Percentiles rank a stretch among this genome's conserved stretches.
Conservation (phyloP, 2,797 vertebrate species). For the Rhadinocentrus ornatus region DNA sequence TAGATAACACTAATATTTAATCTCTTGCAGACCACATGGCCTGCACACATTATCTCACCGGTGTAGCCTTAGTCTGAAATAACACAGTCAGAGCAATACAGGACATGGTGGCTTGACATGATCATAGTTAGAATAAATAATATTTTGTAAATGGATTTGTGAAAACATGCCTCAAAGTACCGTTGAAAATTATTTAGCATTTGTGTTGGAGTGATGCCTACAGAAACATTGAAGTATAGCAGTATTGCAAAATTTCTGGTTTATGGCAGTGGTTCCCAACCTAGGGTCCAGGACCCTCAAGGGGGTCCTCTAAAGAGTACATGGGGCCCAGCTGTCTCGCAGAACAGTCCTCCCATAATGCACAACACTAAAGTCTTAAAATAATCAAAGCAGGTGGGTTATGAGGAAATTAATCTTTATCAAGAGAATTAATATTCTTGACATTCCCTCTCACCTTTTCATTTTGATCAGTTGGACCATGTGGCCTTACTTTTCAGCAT, state of each 20-base stretch:
- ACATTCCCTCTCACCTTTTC: neutral
- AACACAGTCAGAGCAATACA: constrained; percentile 52
- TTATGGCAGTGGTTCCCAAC: too few species aligned
- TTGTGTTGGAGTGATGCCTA: constrained; percentile 6
- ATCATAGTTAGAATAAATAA: constrained; percentile 35
- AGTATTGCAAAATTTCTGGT: neutral
- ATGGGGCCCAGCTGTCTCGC: neutral
- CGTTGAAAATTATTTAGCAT: neutral
- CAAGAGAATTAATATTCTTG: neutral
- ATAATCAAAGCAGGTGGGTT: neutral
- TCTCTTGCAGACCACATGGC: constrained; percentile 68
- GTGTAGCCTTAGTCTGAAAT: constrained; percentile 49
- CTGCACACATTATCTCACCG: constrained; percentile 58
- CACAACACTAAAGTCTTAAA: neutral
- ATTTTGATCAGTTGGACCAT: neutral
- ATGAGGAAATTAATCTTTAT: neutral
- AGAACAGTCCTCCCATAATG: neutral
- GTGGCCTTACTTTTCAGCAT: neutral
- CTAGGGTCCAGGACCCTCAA: too few species aligned
- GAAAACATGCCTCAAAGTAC: constrained; percentile 7
- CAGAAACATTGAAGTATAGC: neutral
- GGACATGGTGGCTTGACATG: constrained; percentile 48
- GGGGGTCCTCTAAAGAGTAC: too few species aligned
- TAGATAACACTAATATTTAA: constrained; percentile 77
- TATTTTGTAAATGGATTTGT: constrained; percentile 18